These are phyloP conservation scores for Parotocinclus haroldoi DNA, from an alignment of 2,797 vertebrate genomes.

Conservation along the genomic window DNA sequence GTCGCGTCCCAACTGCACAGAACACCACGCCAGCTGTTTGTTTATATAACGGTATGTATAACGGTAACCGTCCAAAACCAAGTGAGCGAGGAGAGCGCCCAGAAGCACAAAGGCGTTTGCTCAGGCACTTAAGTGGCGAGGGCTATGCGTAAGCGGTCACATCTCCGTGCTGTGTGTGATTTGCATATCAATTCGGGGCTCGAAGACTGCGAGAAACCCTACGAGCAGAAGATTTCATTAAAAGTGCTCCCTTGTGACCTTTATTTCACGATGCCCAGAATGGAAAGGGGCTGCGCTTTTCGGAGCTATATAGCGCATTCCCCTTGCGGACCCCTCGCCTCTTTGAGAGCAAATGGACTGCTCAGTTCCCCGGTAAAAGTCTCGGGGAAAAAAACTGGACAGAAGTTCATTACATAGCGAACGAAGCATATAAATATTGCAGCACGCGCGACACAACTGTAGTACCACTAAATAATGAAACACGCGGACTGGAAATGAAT, in stretches of 20 bases:
- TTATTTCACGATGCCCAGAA: conserved; percentile 18
- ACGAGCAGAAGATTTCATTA: conserved; percentile 24
- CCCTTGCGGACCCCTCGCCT: not conserved
- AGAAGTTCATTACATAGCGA: no score
- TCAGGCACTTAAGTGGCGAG: conserved; percentile 17
- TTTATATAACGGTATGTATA: no score
- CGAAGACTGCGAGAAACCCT: conserved; percentile 21
- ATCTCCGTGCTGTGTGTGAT: conserved; percentile 19
- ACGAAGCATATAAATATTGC: no score
- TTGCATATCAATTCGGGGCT: conserved; percentile 27
- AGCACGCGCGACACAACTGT: no score
- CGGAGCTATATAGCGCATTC: conserved; percentile 5
- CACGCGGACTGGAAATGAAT: no score
- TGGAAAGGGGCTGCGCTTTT: not conserved
- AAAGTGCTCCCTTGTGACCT: conserved; percentile 1
- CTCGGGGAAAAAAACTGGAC: no score
- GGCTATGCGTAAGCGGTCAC: conserved; percentile 9
- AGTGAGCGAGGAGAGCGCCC: not conserved
- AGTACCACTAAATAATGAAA: no score
- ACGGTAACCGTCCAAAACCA: no score
- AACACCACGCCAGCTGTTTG: no score
- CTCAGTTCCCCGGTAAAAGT: no score
- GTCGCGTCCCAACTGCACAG: no score
- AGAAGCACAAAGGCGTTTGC: conserved; percentile 33
- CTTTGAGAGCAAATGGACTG: no score